Evolutionary conservation across 2,797 vertebrate genomes (phyloP).

Genomic region (Peromyscus eremicus): DNA sequence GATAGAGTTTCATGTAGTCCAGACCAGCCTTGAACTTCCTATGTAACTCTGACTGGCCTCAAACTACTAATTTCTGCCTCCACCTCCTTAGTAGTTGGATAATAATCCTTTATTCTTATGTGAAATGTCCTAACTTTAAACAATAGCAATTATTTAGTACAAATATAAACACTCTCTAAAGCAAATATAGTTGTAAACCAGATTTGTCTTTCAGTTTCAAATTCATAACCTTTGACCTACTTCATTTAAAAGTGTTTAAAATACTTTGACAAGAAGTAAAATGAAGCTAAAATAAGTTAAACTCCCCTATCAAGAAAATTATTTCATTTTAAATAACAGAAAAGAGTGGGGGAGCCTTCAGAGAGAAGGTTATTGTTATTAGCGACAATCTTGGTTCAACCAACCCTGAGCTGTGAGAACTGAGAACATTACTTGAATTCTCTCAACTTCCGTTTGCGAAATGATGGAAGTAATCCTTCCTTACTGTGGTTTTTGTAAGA

Average conservation of each 20-base stretch:
- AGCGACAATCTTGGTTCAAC: constrained; percentile 23
- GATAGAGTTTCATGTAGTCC: not conserved
- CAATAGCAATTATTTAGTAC: not conserved
- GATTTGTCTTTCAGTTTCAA: not conserved
- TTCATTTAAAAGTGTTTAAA: constrained; percentile 55
- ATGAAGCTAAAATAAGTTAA: not conserved
- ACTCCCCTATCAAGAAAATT: not conserved
- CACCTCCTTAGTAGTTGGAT: not conserved
- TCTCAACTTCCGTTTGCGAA: not conserved
- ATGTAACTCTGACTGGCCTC: not conserved
- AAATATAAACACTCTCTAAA: not conserved
- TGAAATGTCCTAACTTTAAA: constrained; percentile 18
- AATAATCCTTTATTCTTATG: not conserved
- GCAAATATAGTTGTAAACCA: not conserved
- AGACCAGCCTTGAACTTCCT: not conserved
- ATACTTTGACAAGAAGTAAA: constrained; percentile 26
- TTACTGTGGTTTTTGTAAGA: not conserved
- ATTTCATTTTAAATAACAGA: constrained; percentile 17
- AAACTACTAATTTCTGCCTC: not conserved
- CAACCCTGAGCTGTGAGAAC: not conserved
- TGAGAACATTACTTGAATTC: not conserved
- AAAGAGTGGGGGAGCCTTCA: not conserved
- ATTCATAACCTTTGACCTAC: constrained; percentile 5
- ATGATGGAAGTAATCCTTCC: not conserved
- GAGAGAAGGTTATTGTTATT: not conserved